Evolutionary conservation across 1,140 invertebrate genomes (phyloP).

Genomic region (Lethrus apterus): DNA sequence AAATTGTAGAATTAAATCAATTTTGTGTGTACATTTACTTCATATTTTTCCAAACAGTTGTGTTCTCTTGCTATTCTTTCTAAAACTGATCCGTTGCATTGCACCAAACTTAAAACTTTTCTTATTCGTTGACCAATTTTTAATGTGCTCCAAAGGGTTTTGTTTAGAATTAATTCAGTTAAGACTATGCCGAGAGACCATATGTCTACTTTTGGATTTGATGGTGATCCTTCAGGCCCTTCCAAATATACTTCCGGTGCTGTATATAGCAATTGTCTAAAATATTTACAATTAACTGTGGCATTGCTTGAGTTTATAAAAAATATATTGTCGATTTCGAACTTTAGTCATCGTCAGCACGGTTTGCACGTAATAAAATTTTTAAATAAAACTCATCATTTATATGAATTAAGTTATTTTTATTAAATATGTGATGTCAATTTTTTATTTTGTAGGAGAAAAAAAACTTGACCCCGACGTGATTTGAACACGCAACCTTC

Average conservation of each 20-base stretch:
- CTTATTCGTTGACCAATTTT: constrained; percentile 65
- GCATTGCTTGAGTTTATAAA: no score
- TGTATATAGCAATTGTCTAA: constrained; percentile 58
- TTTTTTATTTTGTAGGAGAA: no score
- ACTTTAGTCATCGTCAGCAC: no score
- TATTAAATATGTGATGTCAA: no score
- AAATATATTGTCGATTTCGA: no score
- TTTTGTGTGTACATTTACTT: constrained; percentile 48
- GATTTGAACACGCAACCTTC: constrained; percentile 97
- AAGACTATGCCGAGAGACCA: constrained; percentile 89
- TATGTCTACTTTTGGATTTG: constrained; percentile 70
- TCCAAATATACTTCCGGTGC: constrained; percentile 71
- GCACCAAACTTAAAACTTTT: constrained; percentile 65
- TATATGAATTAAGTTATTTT: no score
- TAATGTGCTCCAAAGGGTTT: constrained; percentile 59
- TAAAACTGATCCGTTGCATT: constrained; percentile 52
- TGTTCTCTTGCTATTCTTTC: constrained; percentile 71
- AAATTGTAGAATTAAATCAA: neutral
- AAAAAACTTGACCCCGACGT: constrained; percentile 70
- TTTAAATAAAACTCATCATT: no score
- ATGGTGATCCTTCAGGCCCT: constrained; percentile 34
- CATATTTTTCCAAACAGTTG: constrained; percentile 57
- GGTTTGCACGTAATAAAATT: no score
- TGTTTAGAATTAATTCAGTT: constrained; percentile 63
- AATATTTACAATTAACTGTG: no score